Percentiles rank a stretch among this genome's conserved stretches.
Conservation (phyloP, 2,797 vertebrate genomes). For the Taeniopygia guttata region DNA sequence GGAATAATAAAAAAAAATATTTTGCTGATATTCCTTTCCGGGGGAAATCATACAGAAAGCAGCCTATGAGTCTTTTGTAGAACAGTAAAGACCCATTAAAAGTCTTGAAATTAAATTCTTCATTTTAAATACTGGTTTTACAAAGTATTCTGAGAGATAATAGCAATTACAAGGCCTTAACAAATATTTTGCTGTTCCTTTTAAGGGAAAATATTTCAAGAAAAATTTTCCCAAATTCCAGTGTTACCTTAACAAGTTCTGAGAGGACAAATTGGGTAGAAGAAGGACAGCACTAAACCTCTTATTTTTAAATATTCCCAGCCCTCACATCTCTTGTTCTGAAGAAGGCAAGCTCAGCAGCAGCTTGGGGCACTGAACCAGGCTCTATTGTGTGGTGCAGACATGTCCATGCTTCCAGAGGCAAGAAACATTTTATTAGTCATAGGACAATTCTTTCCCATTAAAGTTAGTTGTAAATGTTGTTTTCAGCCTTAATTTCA, state of each 20-base stretch:
- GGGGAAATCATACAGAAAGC: not conserved
- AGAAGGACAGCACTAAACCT: not conserved
- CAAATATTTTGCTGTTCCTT: not conserved
- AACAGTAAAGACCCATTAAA: not conserved
- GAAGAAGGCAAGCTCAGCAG: not conserved
- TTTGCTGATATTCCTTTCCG: not conserved
- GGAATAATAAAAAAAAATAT: not conserved
- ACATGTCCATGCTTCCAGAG: not conserved
- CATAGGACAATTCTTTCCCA: constrained; percentile 2
- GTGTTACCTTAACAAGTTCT: not conserved
- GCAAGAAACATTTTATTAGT: not conserved
- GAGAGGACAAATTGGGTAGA: not conserved
- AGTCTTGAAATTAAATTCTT: not conserved
- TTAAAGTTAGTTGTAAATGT: not conserved
- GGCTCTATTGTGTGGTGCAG: not conserved
- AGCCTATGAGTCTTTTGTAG: not conserved
- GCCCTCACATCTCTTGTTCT: not conserved
- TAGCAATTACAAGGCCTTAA: not conserved
- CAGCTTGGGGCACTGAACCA: not conserved
- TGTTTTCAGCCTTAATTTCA: not conserved
- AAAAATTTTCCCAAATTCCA: not conserved
- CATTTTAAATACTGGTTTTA: not conserved
- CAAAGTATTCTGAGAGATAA: not conserved
- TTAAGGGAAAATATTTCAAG: not conserved
- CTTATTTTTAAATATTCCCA: not conserved